phyloP scores from a whole-genome alignment of 2,888 invertebrate genomes.

The Melanostoma scalare region DNA sequence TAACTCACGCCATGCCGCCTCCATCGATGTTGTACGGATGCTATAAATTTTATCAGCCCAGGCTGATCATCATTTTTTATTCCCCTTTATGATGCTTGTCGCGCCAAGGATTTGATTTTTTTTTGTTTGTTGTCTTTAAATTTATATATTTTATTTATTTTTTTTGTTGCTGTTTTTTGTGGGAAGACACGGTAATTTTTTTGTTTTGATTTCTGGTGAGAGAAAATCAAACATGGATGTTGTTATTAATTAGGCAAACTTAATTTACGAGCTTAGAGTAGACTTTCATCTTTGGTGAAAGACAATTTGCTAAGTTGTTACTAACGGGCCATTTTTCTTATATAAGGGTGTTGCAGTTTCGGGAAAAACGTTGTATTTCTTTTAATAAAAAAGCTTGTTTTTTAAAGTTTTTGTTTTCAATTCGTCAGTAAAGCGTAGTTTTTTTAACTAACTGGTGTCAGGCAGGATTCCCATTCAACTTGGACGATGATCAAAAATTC shows the following conservation, averaged over 20 bases:
- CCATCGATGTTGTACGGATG: conserved; percentile 58
- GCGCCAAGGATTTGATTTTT: conserved; percentile 22
- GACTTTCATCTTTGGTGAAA: conserved; percentile 37
- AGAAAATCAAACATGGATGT: conserved; percentile 37
- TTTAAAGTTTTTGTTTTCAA: too few species aligned
- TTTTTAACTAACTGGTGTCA: too few species aligned
- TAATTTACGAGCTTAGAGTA: conserved; percentile 51
- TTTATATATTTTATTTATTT: neutral
- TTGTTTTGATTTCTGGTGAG: conserved; percentile 17
- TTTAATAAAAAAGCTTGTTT: too few species aligned
- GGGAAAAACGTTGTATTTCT: too few species aligned
- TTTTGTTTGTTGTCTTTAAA: neutral
- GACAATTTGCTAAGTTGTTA: conserved; percentile 24
- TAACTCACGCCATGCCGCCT: conserved; percentile 35
- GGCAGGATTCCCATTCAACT: too few species aligned
- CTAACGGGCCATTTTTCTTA: conserved; percentile 16
- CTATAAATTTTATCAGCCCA: conserved; percentile 62
- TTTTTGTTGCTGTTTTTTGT: too few species aligned
- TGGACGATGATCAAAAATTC: too few species aligned
- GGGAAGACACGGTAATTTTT: neutral
- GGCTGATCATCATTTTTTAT: conserved; percentile 28
- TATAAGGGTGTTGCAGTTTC: too few species aligned
- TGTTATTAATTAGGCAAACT: conserved; percentile 58
- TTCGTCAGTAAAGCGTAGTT: too few species aligned
- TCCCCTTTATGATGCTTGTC: conserved; percentile 12